Evolutionary conservation across 2,888 invertebrate species (phyloP).

Genomic region (Digitonthophagus gazella): DNA sequence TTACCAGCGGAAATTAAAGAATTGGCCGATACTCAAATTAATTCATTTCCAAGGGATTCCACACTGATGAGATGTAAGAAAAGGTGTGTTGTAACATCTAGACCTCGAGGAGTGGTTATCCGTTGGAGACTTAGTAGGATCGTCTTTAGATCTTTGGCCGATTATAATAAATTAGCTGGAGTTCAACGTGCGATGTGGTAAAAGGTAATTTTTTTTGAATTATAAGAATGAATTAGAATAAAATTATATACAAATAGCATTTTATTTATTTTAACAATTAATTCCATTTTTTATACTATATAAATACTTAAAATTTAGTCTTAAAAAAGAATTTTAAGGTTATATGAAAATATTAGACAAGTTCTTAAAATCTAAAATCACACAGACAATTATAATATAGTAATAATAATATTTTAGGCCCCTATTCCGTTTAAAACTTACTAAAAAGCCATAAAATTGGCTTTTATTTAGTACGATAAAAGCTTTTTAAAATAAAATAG

Average conservation of each 20-base stretch:
- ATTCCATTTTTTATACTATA: neutral
- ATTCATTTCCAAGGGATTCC: conserved; percentile 73
- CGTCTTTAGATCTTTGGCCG: conserved; percentile 86
- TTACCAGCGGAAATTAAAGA: conserved; percentile 80
- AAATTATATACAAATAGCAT: neutral
- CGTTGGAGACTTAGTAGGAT: conserved; percentile 89
- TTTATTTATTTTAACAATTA: neutral
- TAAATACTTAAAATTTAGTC: neutral
- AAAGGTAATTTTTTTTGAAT: conserved; percentile 7
- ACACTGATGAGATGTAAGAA: conserved; percentile 63
- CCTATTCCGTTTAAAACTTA: neutral
- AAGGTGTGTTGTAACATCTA: conserved; percentile 87
- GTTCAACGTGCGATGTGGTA: conserved; percentile 95
- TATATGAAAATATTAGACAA: neutral
- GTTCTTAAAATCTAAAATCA: neutral
- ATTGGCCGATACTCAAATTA: conserved; percentile 71
- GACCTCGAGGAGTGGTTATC: conserved; percentile 74
- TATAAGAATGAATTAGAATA: no score
- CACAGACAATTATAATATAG: neutral
- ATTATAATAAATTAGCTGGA: conserved; percentile 90
- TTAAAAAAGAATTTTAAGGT: no score
- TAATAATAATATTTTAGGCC: neutral
- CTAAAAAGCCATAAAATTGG: neutral
- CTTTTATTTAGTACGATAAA: no score
- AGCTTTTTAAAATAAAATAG: no score